Evolutionary conservation across 2,797 vertebrate species (phyloP), one percentile per base, ranked within the genome.

Genomic region (Nannoperca obscura): DNA sequence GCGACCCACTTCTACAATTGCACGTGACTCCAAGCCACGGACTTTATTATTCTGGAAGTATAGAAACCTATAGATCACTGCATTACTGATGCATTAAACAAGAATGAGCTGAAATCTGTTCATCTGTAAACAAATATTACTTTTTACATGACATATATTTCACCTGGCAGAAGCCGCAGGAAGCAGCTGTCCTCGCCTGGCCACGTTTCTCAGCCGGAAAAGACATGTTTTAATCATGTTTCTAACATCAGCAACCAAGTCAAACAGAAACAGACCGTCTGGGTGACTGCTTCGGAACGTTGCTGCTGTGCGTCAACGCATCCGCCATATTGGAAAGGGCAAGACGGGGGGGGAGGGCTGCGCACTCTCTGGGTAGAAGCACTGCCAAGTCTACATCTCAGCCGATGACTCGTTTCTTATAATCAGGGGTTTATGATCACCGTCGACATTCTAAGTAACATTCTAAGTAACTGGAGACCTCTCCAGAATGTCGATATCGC

Each of bases 161-260:
- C n/a, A 91, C 90, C 88, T 90, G 0, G 49, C 19, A 44, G 53
- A 3, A 1, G 72, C 74, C 0, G 71, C 73, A 24, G 38, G 74
- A 0, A 87, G 53, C 44, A 15, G 4, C 34, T 27, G 70, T 52
- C 61, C 58, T 32, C 59, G n/a, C 3, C 64, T 32, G 4, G 49
- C 36, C 0, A 63, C 64, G 70, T 89, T 70, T 67, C 65, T 86
- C 5, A 92, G 57, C 1, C 76, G 78, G 0, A 38, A 71, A 47
- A 91, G 2, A 67, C 52, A 84, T 0, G 14, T 49, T 57, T 62
- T 73, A 0, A 80, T 9, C 7, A 85, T 5, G 22, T 62, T 88
- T 4, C 44, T 3, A 4, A 50, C 0, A 24, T 0, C 10, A 0
- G 1, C 3, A 6, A 22, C 4, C 5, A 17, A 27, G 0, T 9